Percentiles rank a stretch among this genome's conserved stretches.
Conservation (phyloP, 2,888 invertebrate genomes). For the Scaeva pyrastri region DNA sequence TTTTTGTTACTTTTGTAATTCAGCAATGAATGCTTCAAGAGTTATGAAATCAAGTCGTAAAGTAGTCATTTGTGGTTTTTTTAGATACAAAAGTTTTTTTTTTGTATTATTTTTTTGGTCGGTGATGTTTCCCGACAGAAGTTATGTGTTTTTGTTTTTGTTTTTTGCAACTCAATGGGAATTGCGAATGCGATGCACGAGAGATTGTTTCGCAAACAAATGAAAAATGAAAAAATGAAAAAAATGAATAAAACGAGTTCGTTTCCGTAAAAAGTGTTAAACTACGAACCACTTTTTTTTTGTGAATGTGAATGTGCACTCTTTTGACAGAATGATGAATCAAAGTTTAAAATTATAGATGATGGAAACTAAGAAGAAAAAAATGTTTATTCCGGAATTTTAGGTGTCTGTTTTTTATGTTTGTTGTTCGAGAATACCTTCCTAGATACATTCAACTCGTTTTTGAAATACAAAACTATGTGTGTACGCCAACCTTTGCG, state of each 20-base stretch:
- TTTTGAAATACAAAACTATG: conserved; percentile 6
- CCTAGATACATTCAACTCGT: conserved; percentile 5
- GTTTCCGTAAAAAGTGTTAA: conserved; percentile 45
- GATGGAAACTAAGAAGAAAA: background rate
- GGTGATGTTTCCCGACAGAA: conserved; percentile 56
- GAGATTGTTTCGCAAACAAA: conserved; percentile 47
- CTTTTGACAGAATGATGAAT: conserved; percentile 1
- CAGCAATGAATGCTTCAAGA: conserved; percentile 59
- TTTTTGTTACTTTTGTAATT: conserved; percentile 45
- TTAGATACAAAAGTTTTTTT: conserved; percentile 41
- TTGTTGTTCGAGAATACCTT: background rate
- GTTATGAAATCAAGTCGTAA: conserved; percentile 71
- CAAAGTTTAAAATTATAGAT: conserved; percentile 31
- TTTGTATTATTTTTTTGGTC: conserved; percentile 34
- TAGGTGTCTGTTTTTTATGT: background rate
- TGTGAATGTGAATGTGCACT: too few relatives aligned
- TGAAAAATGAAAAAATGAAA: too few relatives aligned
- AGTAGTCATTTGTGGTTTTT: conserved; percentile 50
- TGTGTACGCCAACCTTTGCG: conserved; percentile 33
- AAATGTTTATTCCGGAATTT: conserved; percentile 25
- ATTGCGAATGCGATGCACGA: conserved; percentile 54
- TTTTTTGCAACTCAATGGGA: conserved; percentile 37
- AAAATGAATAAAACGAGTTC: conserved; percentile 56
- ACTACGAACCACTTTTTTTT: conserved; percentile 19
- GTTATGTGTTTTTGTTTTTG: conserved; percentile 34